A percentile compares a stretch with the other conserved stretches of the same genome.
Conservation (phyloP, 2,797 vertebrate species). For the Podargus strigoides region DNA sequence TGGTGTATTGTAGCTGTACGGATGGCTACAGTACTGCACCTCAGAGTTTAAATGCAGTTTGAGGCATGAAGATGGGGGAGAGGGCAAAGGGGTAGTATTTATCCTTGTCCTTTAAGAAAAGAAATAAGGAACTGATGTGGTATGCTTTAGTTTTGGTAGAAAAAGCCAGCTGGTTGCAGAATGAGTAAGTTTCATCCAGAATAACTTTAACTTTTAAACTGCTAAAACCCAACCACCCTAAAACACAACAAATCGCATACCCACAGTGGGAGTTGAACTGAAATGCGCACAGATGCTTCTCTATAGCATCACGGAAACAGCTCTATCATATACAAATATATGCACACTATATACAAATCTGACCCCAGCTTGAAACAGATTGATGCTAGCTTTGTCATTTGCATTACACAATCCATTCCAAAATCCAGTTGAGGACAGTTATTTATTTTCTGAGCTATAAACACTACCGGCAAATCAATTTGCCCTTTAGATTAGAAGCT, state of each 20-base stretch:
- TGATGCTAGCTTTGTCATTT: conserved; percentile 55
- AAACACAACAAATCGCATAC: conserved; percentile 2
- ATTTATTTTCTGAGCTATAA: conserved; percentile 65
- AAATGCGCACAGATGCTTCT: neutral
- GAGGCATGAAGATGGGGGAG: neutral
- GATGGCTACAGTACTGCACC: neutral
- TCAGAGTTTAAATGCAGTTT: neutral
- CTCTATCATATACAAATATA: conserved; percentile 41
- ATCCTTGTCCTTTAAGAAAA: neutral
- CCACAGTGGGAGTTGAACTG: neutral
- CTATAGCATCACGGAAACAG: conserved; percentile 54
- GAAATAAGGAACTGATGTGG: neutral
- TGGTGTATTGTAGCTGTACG: neutral
- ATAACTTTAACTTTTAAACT: conserved; percentile 11
- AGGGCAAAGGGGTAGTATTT: neutral
- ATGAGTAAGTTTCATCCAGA: neutral
- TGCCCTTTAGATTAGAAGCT: conserved; percentile 62
- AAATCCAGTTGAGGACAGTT: conserved; percentile 11
- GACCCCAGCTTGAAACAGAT: conserved; percentile 42
- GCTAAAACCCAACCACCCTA: neutral
- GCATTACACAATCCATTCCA: conserved; percentile 46
- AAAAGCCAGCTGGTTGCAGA: neutral
- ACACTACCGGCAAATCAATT: conserved; percentile 54
- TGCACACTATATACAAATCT: conserved; percentile 46
- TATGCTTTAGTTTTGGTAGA: neutral